These are phyloP conservation scores for Protonibea diacanthus DNA, from an alignment of 2,797 vertebrate genomes.

Conservation along the genomic window DNA sequence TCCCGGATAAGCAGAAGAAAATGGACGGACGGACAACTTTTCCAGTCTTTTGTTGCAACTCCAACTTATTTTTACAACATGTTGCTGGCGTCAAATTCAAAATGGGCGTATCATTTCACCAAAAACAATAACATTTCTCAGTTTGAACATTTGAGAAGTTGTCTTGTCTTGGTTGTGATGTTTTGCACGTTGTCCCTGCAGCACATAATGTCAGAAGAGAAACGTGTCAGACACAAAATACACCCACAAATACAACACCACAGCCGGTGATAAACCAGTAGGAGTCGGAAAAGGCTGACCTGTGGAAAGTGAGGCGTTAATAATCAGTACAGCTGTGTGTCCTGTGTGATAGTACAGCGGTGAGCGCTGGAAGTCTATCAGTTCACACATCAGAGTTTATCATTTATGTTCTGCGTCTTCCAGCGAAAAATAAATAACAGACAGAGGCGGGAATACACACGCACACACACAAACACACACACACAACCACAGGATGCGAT, in stretches of 20 bases:
- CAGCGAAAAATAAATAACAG: constrained; percentile 41
- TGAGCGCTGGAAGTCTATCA: constrained; percentile 24
- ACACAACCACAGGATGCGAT: constrained; percentile 73
- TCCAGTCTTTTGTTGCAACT: too few species aligned
- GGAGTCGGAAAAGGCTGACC: constrained; percentile 51
- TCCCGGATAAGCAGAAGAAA: too few species aligned
- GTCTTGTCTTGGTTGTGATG: too few species aligned
- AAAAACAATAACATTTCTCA: too few species aligned
- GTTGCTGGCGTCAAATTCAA: too few species aligned
- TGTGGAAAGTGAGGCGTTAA: constrained; percentile 40
- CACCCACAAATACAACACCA: constrained; percentile 44
- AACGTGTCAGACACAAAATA: constrained; percentile 14
- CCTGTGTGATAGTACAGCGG: constrained; percentile 2
- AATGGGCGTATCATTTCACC: too few species aligned
- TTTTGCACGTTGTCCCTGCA: too few species aligned
- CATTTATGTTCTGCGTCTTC: constrained; percentile 38
- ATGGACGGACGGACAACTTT: too few species aligned
- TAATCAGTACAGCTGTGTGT: constrained; percentile 23
- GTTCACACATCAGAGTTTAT: constrained; percentile 35
- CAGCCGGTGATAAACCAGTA: constrained; percentile 21
- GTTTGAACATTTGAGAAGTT: too few species aligned
- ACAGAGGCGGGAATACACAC: constrained; percentile 25
- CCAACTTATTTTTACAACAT: too few species aligned
- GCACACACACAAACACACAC: constrained; percentile 32
- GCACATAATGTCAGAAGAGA: background rate